Evolutionary conservation across 2,888 invertebrate genomes (phyloP).

Genomic region (Drosophila neonasuta): DNA sequence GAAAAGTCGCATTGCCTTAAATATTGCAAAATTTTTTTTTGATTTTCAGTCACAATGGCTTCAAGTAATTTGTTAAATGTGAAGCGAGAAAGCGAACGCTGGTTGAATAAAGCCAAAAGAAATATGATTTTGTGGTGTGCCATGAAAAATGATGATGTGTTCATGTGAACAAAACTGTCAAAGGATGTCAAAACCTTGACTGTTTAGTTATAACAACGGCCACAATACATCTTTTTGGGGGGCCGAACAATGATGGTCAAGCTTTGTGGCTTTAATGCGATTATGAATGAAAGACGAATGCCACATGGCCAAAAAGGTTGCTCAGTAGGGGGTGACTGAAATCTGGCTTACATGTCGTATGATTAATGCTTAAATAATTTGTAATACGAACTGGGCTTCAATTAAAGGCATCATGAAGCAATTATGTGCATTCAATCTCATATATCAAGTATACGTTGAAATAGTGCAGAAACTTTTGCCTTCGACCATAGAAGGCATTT

Average conservation of each 20-base stretch:
- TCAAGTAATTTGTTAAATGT: constrained; percentile 67
- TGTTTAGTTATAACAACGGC: constrained; percentile 58
- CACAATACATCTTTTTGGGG: constrained; percentile 30
- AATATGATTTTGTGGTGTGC: constrained; percentile 55
- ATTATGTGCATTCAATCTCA: constrained; percentile 44
- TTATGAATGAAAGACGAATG: constrained; percentile 32
- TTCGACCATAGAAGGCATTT: neutral
- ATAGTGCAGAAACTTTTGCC: neutral
- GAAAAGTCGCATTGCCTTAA: constrained; percentile 44
- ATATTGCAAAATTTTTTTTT: constrained; percentile 54
- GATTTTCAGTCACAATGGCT: constrained; percentile 38
- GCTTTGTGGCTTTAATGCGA: constrained; percentile 45
- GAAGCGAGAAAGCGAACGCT: constrained; percentile 16
- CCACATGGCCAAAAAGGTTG: neutral
- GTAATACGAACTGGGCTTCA: constrained; percentile 59
- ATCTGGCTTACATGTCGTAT: constrained; percentile 61
- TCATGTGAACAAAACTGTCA: constrained; percentile 72
- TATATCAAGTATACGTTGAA: constrained; percentile 9
- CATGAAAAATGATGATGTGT: constrained; percentile 72
- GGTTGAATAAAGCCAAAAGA: constrained; percentile 35
- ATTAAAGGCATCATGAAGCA: constrained; percentile 57
- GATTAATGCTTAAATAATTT: constrained; percentile 73
- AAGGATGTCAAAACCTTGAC: constrained; percentile 75
- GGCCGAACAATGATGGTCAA: constrained; percentile 41
- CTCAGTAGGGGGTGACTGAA: constrained; percentile 19